These are phyloP conservation scores for Zaprionus camerounensis DNA, from an alignment of 1,140 invertebrate species.

Conservation along the genomic window DNA sequence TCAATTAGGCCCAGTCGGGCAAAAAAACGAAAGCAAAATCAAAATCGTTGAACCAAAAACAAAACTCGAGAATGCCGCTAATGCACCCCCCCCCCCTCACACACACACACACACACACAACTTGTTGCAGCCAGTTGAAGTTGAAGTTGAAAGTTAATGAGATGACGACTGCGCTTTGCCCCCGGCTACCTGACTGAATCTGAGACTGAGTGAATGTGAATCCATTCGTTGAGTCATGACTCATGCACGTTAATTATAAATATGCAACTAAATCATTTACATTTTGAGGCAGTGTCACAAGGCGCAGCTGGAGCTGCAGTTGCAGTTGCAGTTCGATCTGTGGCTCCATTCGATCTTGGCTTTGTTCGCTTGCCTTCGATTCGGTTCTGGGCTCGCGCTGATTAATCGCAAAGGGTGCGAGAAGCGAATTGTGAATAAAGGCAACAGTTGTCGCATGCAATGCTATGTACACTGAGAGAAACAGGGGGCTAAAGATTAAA, in stretches of 20 bases:
- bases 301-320: conserved; percentile 64
- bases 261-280: conserved; percentile 82
- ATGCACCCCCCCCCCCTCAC: conserved; percentile 10
- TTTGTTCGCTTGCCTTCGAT: background rate
- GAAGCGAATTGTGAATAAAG: conserved; percentile 40
- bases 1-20: conserved; percentile 67
- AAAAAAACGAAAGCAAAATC: conserved; percentile 23
- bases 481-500: background rate
- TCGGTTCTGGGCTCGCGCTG: conserved; percentile 33
- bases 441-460: conserved; percentile 37
- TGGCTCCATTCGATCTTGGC: background rate
- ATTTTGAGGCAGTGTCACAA: conserved; percentile 79
- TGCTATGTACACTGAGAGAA: conserved; percentile 23
- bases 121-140: conserved; percentile 30
- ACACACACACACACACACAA: background rate
- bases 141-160: conserved; percentile 65
- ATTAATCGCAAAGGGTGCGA: conserved; percentile 65
- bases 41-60: conserved; percentile 25
- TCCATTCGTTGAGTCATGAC: conserved; percentile 28
- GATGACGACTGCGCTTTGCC: conserved; percentile 63
- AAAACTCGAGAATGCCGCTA: conserved; percentile 56
- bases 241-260: conserved; percentile 74
- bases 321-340: conserved; percentile 31
- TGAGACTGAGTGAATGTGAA: background rate
- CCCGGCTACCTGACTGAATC: conserved; percentile 11